A percentile compares a stretch with the other conserved stretches of the same genome.
These are phyloP conservation scores for Luperina nickerlii DNA, from an alignment of 2,888 invertebrate species.

Conservation along the genomic window DNA sequence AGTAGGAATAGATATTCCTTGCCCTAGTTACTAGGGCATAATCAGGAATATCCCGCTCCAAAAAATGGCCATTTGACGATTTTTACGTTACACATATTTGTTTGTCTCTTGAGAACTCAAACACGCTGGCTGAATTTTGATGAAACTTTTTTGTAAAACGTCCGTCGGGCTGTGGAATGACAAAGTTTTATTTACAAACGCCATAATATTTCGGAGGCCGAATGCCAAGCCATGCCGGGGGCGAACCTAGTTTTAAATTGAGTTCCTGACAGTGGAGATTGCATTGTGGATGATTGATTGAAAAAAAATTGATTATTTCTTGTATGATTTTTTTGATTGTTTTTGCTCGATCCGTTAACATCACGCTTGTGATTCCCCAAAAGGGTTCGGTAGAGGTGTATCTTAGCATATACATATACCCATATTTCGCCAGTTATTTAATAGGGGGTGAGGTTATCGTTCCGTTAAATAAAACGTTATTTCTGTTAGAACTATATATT, in stretches of 20 bases:
- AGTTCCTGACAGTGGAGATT: conserved; percentile 15
- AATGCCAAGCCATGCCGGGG: not conserved
- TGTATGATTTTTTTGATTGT: not conserved
- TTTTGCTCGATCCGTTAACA: not conserved
- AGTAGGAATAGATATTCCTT: too few relatives aligned
- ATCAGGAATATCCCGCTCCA: not conserved
- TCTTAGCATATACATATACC: not conserved
- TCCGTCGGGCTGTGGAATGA: conserved; percentile 7
- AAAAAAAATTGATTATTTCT: not conserved
- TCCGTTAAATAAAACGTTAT: not conserved
- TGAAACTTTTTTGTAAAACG: conserved; percentile 50
- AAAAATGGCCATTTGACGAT: not conserved
- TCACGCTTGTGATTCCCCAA: not conserved
- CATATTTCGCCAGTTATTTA: not conserved
- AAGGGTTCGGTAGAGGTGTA: not conserved
- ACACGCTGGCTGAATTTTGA: conserved; percentile 40
- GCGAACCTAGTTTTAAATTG: conserved; percentile 29
- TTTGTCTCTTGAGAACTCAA: conserved; percentile 40
- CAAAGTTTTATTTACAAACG: conserved; percentile 52
- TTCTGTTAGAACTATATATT: conserved; percentile 2
- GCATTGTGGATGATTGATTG: not conserved
- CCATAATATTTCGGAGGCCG: conserved; percentile 13
- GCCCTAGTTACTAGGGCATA: not conserved
- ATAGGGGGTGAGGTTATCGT: not conserved
- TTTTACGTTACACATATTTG: conserved; percentile 27